Evolutionary conservation across 1,140 invertebrate genomes (phyloP).

Genomic region (Rhyzopertha dominica): DNA sequence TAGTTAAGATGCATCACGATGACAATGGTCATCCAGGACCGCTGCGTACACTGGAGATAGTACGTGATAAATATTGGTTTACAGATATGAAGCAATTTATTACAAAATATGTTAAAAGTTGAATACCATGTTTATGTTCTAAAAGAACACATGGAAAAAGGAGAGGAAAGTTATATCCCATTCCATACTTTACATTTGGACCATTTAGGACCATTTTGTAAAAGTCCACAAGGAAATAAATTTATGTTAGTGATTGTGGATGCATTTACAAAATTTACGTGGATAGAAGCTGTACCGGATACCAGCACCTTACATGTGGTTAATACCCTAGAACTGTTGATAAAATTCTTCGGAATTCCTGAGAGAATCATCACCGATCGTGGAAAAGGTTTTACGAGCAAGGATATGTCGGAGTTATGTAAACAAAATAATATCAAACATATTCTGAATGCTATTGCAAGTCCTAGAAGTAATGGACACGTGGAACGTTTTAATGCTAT

Average conservation of each 20-base stretch:
- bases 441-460: too few relatives aligned
- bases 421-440: too few relatives aligned
- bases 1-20: constrained; percentile 20
- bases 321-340: background rate
- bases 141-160: constrained; percentile 2
- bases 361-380: constrained; percentile 19
- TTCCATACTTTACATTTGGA: constrained; percentile 13
- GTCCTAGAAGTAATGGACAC: too few relatives aligned
- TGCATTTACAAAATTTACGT: constrained; percentile 8
- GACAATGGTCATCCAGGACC: constrained; percentile 15
- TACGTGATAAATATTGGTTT: constrained; percentile 11
- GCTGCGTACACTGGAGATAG: constrained; percentile 9
- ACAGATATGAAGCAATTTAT: constrained; percentile 6
- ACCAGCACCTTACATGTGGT: constrained; percentile 2
- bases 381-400: too few relatives aligned
- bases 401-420: too few relatives aligned
- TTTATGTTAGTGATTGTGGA: constrained; percentile 9
- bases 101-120: constrained; percentile 1
- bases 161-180: too few relatives aligned
- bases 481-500: too few relatives aligned
- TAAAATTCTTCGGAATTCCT: constrained; percentile 5
- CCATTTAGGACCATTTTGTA: constrained; percentile 26
- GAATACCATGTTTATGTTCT: constrained; percentile 5
- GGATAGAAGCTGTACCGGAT: background rate
- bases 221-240: constrained; percentile 13